phyloP scores from a whole-genome alignment of 2,888 invertebrate species.

The Blera fallax region DNA sequence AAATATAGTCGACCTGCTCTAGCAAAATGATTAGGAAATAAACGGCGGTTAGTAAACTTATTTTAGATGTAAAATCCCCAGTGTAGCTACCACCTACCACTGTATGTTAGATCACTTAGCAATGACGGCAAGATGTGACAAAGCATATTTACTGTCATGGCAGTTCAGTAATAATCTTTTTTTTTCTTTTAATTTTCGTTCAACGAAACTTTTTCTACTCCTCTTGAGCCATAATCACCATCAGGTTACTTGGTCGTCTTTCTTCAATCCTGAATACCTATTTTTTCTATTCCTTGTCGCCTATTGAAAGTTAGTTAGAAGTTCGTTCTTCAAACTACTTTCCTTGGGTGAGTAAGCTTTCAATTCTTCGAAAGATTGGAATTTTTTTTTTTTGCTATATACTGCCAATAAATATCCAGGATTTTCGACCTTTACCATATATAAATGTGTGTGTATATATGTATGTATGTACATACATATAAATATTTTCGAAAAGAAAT shows the following conservation, averaged over 20 bases:
- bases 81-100: background rate
- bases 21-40: too few species aligned
- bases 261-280: background rate
- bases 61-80: too few species aligned
- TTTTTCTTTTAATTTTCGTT: background rate
- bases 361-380: conserved; percentile 2
- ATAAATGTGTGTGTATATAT: background rate
- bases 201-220: conserved; percentile 25
- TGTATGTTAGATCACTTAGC: background rate
- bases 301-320: conserved; percentile 48
- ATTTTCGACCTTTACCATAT: conserved; percentile 27
- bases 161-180: background rate
- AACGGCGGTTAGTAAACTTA: too few species aligned
- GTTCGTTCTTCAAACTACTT: conserved; percentile 22
- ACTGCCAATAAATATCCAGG: conserved; percentile 33
- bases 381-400: background rate
- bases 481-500: conserved; percentile 5
- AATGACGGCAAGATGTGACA: background rate
- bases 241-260: conserved; percentile 36
- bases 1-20: too few species aligned
- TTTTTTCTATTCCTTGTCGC: conserved; percentile 17
- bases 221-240: conserved; percentile 31
- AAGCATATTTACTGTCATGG: background rate
- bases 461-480: background rate
- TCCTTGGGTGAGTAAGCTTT: background rate